These are phyloP conservation scores for Babylonia areolata DNA, from an alignment of 1,140 invertebrate genomes.

Conservation along the genomic window DNA sequence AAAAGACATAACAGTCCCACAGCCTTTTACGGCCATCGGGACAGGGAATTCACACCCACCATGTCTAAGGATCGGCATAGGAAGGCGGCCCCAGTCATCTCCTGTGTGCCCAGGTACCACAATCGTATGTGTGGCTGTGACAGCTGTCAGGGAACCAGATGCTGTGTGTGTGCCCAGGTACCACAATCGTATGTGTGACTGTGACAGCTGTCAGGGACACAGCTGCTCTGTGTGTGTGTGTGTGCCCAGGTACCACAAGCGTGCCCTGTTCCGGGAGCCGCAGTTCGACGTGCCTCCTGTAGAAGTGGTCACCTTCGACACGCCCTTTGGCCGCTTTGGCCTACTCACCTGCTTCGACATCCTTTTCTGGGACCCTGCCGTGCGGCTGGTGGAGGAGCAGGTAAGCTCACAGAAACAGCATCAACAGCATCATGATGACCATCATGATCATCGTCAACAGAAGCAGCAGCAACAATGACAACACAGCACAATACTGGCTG, in stretches of 20 bases:
- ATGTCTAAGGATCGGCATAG: too few species aligned
- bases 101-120: too few species aligned
- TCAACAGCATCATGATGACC: too few species aligned
- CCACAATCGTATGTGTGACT: neutral
- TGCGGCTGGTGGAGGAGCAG: constrained; percentile 76
- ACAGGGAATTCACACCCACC: too few species aligned
- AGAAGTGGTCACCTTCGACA: constrained; percentile 74
- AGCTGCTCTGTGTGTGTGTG: neutral
- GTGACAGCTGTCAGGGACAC: neutral
- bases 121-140: too few species aligned
- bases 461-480: neutral
- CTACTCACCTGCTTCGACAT: constrained; percentile 87
- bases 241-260: constrained; percentile 84
- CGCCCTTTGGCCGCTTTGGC: constrained; percentile 90
- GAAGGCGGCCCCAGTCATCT: too few species aligned
- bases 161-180: neutral
- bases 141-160: neutral
- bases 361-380: constrained; percentile 79
- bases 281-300: constrained; percentile 79
- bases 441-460: too few species aligned
- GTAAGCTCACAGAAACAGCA: constrained; percentile 50
- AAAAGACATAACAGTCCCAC: too few species aligned
- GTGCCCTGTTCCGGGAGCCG: constrained; percentile 77
- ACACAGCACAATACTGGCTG: neutral
- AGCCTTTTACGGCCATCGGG: too few species aligned